Evolutionary conservation across 2,797 vertebrate species (phyloP).

Genomic region (Acanthopagrus latus): DNA sequence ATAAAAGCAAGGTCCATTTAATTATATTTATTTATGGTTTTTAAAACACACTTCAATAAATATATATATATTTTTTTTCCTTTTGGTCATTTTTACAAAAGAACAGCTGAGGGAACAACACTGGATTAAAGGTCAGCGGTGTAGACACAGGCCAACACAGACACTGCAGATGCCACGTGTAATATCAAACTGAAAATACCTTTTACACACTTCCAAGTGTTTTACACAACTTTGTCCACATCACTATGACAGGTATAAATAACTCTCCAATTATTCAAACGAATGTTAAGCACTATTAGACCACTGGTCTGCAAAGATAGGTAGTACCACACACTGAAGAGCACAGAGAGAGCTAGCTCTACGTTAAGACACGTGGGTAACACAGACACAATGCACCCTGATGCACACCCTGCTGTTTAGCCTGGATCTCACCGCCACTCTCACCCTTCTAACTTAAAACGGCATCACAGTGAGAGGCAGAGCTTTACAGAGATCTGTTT

Average conservation of each 20-base stretch:
- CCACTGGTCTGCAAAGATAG: constrained; percentile 50
- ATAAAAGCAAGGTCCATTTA: constrained; percentile 94
- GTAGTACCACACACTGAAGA: constrained; percentile 61
- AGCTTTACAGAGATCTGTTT: neutral
- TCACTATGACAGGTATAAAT: constrained; percentile 60
- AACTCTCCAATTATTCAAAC: constrained; percentile 32
- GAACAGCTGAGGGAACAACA: constrained; percentile 65
- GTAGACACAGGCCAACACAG: constrained; percentile 55
- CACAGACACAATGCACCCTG: constrained; percentile 18
- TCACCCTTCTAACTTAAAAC: constrained; percentile 10
- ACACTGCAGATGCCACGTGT: constrained; percentile 64
- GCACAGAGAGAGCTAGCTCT: constrained; percentile 61
- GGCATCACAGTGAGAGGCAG: constrained; percentile 12
- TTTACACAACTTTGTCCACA: constrained; percentile 62
- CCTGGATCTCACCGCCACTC: constrained; percentile 4
- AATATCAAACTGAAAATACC: constrained; percentile 53
- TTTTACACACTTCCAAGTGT: constrained; percentile 53
- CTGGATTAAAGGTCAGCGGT: constrained; percentile 71
- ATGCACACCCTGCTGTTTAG: constrained; percentile 26
- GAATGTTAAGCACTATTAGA: constrained; percentile 44
- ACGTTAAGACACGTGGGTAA: constrained; percentile 72
- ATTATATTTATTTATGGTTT: constrained; percentile 77
- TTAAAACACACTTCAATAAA: constrained; percentile 88
- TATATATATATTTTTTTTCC: constrained; percentile 80
- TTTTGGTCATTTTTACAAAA: constrained; percentile 76